Evolutionary conservation across 2,888 invertebrate genomes (phyloP), one percentile per base, ranked within the genome.

Genomic region (Thecophora atra): DNA sequence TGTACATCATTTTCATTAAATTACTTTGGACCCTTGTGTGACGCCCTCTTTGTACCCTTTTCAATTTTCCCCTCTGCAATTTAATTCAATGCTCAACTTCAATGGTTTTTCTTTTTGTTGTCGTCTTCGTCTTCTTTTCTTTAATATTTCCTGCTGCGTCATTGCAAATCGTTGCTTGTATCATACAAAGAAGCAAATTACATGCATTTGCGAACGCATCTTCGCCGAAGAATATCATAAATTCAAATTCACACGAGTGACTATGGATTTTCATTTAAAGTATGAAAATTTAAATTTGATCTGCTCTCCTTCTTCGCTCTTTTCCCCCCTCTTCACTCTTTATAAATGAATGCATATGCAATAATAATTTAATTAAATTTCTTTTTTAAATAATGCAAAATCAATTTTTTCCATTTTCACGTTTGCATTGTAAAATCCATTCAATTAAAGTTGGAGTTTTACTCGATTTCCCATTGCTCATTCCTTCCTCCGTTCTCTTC

Each of bases 201-300:
- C 65, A 65, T 62, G 52, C 47, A 44, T 63, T 63, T 44, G 63
- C 63, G 63, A 63, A 63, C 63, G 63, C 60, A 30, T 37, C 44
- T 47, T 24, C 47, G 13, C 37, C 7, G 11, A 37, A 8, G 37
- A 37, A 37, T 37, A 37, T 37, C 0, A 37, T 11, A 37, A n/a
- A 11, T 5, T 52, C 52, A 13, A 17, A 17, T 5, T 52, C 52
- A 13, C n/a, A 17, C 11, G n/a, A 17, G n/a, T 21, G 11, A 54
- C 24, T 28, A 28, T 58, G 58, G 28, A 24, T 58, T 58, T 58
- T 58, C 58, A 58, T 58, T 58, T 28, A 58, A 58, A 58, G 28
- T 26, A 58, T 28, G 58, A 58, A 58, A 58, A n/a, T n/a, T 58
- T 58, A 58, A 7, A 24, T 58, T 1, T 4, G 5, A 51, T 15